These are phyloP conservation scores for Sphecodes monilicornis DNA, from an alignment of 2,888 invertebrate genomes.

Conservation along the genomic window DNA sequence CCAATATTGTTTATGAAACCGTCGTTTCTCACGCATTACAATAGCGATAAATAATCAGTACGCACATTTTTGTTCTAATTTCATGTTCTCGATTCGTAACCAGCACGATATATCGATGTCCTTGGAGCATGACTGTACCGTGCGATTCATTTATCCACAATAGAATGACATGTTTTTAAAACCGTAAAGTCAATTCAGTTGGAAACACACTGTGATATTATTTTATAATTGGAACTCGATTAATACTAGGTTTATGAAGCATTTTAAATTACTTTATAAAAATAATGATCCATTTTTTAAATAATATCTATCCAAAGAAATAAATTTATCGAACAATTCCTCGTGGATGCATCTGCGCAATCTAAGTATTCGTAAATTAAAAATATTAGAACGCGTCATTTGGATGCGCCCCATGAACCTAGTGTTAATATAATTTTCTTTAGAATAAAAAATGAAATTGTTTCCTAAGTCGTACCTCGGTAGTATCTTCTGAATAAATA, in stretches of 20 bases:
- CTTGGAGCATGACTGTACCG: conserved; percentile 36
- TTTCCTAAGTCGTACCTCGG: neutral
- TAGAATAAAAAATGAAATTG: neutral
- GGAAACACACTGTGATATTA: neutral
- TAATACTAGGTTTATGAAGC: too few species aligned
- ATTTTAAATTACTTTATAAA: too few species aligned
- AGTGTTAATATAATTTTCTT: too few species aligned
- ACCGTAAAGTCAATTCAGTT: neutral
- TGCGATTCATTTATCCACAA: conserved; percentile 9
- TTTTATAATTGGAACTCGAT: neutral
- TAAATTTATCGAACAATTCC: too few species aligned
- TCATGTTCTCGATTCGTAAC: conserved; percentile 52
- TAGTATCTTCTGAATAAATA: neutral
- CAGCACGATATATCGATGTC: conserved; percentile 48
- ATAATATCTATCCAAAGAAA: too few species aligned
- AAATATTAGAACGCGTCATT: too few species aligned
- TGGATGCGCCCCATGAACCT: too few species aligned
- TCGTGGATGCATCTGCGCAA: too few species aligned
- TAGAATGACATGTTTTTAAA: conserved; percentile 17
- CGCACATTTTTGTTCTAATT: conserved; percentile 35
- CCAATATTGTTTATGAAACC: neutral
- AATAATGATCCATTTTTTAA: too few species aligned
- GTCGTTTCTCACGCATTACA: neutral
- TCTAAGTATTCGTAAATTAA: too few species aligned
- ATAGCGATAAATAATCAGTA: neutral